phyloP scores from a whole-genome alignment of 2,113 vertebrate genomes.

The Astatotilapia flaviijosephi region DNA sequence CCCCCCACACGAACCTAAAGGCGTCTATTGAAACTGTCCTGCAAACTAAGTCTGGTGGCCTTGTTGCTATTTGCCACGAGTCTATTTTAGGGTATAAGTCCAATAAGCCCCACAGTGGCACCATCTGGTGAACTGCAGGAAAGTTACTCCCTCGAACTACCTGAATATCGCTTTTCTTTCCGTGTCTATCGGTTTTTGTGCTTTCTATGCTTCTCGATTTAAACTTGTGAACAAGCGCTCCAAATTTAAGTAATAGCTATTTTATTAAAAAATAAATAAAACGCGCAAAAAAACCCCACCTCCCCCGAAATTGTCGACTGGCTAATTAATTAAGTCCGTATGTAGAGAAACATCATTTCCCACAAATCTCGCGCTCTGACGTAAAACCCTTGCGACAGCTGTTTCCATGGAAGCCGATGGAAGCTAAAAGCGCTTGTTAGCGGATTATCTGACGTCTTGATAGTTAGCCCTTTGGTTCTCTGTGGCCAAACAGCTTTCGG shows the following conservation, averaged over 20 bases:
- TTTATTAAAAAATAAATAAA: background rate
- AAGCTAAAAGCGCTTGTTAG: background rate
- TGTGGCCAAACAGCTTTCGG: background rate
- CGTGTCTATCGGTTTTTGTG: background rate
- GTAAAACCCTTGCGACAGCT: slow-evolving; percentile 32
- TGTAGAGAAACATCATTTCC: slow-evolving; percentile 20
- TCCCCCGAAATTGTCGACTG: background rate
- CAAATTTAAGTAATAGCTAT: background rate
- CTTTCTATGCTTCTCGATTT: background rate
- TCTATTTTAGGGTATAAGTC: background rate
- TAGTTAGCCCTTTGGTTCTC: background rate
- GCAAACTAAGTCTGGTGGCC: background rate
- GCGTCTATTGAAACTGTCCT: background rate
- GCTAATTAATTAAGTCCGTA: background rate
- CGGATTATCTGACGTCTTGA: background rate
- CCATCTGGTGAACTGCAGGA: slow-evolving; percentile 44
- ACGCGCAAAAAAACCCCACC: background rate
- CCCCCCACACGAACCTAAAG: background rate
- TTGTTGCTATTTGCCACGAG: background rate
- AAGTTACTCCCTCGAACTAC: background rate
- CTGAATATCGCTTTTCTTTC: background rate
- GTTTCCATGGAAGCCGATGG: slow-evolving; percentile 57
- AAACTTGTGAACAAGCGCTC: background rate
- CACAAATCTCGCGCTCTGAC: background rate
- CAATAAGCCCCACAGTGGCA: slow-evolving; percentile 32